Evolutionary conservation across 2,888 invertebrate genomes (phyloP), one percentile per base, ranked within the genome.

Genomic region (Idaea biselata): DNA sequence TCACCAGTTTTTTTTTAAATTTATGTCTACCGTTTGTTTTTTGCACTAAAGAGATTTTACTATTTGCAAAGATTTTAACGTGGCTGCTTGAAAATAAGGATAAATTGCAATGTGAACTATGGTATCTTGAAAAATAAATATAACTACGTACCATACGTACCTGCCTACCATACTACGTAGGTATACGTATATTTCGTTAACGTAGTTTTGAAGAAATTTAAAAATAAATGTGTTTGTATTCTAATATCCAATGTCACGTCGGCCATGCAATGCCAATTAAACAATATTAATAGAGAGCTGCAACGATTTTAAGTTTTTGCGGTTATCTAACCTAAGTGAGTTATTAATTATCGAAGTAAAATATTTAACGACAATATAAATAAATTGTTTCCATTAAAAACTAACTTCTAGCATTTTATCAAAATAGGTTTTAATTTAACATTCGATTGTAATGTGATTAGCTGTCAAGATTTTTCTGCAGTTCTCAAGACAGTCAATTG

Each of bases 401-500:
- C 18, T 56, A 56, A 56, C 18, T 18, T 56, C 17, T 18, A 7
- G 18, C 11, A 56, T 56, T 18, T 18, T 56, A 18, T 17, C 18
- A 56, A 56, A 56, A 18, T 18, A 56, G 56, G 56, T 56, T 56
- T 56, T 56, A 56, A 56, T 18, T 18, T 56, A 56, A 56, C 56
- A 17, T 18, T 18, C 56, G 56, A 18, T 56, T 17, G 56, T 17
- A 56, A 14, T 56, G 18, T 18, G 56, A 17, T 56, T 18, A 5
- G 18, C 18, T 56, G 56, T 56, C 56, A 56, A 56, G 17, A 44
- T 14, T 7, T 65, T 64, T 62, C 55, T 60, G 64, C 61, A 32
- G 32, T 18, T 56, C 18, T 56, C 56, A 18, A 18, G 56, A 44
- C 3, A 25, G 68, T 89, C 90, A 78, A 71, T 90, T 91, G 91